phyloP scores from a whole-genome alignment of 2,888 invertebrate genomes.

The Pyrrhia umbra region DNA sequence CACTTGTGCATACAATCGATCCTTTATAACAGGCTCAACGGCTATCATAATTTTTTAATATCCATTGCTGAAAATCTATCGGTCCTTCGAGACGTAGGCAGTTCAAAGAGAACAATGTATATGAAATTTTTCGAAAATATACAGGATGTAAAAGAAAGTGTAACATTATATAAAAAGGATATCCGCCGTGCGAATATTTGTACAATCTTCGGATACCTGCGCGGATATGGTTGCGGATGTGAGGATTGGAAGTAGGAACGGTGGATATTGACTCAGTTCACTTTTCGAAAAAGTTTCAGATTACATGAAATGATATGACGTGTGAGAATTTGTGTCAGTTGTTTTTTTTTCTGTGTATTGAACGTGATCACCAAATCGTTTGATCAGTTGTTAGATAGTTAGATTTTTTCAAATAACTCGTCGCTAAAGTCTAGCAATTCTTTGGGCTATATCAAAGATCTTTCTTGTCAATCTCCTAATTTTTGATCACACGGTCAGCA shows the following conservation, averaged over 20 bases:
- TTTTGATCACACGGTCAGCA: too few relatives aligned
- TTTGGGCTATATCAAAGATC: too few relatives aligned
- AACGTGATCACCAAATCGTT: neutral
- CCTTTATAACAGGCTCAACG: conserved; percentile 11
- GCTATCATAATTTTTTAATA: neutral
- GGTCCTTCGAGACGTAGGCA: fast-evolving
- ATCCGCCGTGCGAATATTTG: conserved; percentile 72
- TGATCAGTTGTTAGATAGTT: too few relatives aligned
- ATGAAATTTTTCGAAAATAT: neutral
- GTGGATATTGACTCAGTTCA: conserved; percentile 63
- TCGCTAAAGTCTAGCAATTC: too few relatives aligned
- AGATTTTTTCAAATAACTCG: too few relatives aligned
- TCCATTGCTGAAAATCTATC: conserved; percentile 27
- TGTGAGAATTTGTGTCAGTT: conserved; percentile 10
- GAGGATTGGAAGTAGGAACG: conserved; percentile 59
- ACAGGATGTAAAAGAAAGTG: conserved; percentile 47
- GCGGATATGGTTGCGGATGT: conserved; percentile 64
- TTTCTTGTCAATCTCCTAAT: too few relatives aligned
- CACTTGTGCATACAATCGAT: conserved; percentile 61
- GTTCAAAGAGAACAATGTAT: conserved; percentile 18
- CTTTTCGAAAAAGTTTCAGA: conserved; percentile 40
- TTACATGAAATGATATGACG: conserved; percentile 24
- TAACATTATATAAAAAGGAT: conserved; percentile 65
- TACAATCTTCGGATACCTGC: conserved; percentile 74
- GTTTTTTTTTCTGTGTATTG: neutral